phyloP scores from a whole-genome alignment of 2,888 invertebrate species.

The Plemyria rubiginata region DNA sequence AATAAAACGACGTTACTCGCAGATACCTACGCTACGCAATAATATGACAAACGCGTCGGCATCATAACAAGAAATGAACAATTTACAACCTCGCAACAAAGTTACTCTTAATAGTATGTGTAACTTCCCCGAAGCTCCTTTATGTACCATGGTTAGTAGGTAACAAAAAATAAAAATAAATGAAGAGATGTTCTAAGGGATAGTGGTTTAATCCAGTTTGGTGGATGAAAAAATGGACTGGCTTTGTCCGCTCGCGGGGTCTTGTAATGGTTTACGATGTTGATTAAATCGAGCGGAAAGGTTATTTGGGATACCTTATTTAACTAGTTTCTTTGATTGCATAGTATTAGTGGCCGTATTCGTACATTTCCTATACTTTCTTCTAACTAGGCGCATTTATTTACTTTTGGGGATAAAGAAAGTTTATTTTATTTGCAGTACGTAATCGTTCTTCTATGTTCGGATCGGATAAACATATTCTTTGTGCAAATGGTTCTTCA shows the following conservation, averaged over 20 bases:
- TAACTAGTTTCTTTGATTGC: conserved; percentile 41
- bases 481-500: background rate
- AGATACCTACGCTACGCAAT: conserved; percentile 20
- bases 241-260: conserved; percentile 39
- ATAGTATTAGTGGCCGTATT: conserved; percentile 27
- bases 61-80: conserved; percentile 33
- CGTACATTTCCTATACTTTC: conserved; percentile 28
- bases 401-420: conserved; percentile 22
- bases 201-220: conserved; percentile 48
- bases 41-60: conserved; percentile 31
- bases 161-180: conserved; percentile 43
- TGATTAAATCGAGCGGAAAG: conserved; percentile 44
- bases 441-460: conserved; percentile 10
- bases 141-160: conserved; percentile 32
- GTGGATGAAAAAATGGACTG: conserved; percentile 43
- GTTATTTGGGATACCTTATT: conserved; percentile 42
- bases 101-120: conserved; percentile 31
- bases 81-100: conserved; percentile 29
- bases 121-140: conserved; percentile 43
- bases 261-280: conserved; percentile 47
- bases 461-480: background rate
- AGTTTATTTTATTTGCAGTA: conserved; percentile 7
- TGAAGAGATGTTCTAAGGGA: conserved; percentile 42
- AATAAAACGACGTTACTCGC: conserved; percentile 18
- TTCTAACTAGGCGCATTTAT: conserved; percentile 31